Percentiles rank a stretch among this genome's conserved stretches.
phyloP scores from a whole-genome alignment of 2,797 vertebrate genomes.

The Intellagama lesueurii region DNA sequence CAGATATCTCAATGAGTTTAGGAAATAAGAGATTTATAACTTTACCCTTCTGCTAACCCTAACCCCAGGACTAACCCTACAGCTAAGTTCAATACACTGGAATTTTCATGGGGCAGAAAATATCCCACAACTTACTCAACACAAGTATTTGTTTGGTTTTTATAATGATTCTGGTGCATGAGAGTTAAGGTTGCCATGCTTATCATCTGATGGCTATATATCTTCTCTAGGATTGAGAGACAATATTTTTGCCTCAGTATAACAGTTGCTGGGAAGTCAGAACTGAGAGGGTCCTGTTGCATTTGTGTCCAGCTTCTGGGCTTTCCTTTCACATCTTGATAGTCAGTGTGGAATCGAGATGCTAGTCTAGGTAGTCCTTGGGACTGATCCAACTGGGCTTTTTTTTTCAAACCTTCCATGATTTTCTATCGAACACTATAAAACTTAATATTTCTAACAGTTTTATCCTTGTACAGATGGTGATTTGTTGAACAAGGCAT shows the following conservation, averaged over 20 bases:
- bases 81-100: too few species aligned
- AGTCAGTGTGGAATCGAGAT: not conserved
- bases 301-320: not conserved
- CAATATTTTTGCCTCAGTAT: not conserved
- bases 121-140: too few species aligned
- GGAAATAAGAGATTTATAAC: too few species aligned
- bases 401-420: not conserved
- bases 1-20: too few species aligned
- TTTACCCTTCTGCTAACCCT: too few species aligned
- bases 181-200: too few species aligned
- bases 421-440: not conserved
- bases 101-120: too few species aligned
- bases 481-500: not conserved
- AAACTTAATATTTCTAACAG: not conserved
- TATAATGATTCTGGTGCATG: too few species aligned
- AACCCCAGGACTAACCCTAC: too few species aligned
- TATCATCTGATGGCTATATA: not conserved
- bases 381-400: not conserved
- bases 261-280: not conserved
- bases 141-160: too few species aligned
- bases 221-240: not conserved
- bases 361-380: not conserved
- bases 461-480: not conserved
- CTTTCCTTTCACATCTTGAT: not conserved
- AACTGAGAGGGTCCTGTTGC: not conserved